phyloP scores from a whole-genome alignment of 35 echinoderm and acorn worm genomes.

The Apostichopus japonicus region DNA sequence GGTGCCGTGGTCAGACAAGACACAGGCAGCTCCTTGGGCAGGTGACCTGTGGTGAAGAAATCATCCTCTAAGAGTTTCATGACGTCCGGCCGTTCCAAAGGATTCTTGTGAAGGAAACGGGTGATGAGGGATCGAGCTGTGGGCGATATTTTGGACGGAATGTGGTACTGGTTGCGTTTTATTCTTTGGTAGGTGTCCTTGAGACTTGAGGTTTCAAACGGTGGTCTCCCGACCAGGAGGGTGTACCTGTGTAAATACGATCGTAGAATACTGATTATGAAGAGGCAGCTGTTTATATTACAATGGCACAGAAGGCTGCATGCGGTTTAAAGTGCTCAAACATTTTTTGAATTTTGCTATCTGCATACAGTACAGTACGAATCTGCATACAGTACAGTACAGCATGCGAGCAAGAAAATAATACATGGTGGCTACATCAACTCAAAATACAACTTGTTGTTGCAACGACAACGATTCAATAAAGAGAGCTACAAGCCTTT shows the following conservation, averaged over 20 bases:
- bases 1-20: slow-evolving; percentile 94
- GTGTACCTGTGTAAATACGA: slow-evolving; percentile 69
- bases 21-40: slow-evolving; percentile 79
- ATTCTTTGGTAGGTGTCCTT: slow-evolving; percentile 97
- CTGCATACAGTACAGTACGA: too few species aligned
- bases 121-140: slow-evolving; percentile 77
- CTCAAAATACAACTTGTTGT: too few species aligned
- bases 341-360: too few species aligned
- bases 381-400: too few species aligned
- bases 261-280: too few species aligned
- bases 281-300: too few species aligned
- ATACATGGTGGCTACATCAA: too few species aligned
- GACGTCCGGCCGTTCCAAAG: slow-evolving; percentile 61
- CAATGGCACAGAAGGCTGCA: too few species aligned
- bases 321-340: too few species aligned
- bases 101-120: slow-evolving; percentile 76
- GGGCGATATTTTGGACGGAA: slow-evolving; percentile 78
- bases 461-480: too few species aligned
- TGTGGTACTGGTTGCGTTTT: slow-evolving; percentile 93
- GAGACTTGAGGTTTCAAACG: slow-evolving; percentile 94
- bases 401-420: too few species aligned
- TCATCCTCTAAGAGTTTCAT: slow-evolving; percentile 66
- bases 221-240: slow-evolving; percentile 87
- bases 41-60: slow-evolving; percentile 83
- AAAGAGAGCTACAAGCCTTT: too few species aligned